Evolutionary conservation across 2,113 vertebrate genomes (phyloP), one percentile per base, ranked within the genome.

Genomic region (Rhombomys opimus): DNA sequence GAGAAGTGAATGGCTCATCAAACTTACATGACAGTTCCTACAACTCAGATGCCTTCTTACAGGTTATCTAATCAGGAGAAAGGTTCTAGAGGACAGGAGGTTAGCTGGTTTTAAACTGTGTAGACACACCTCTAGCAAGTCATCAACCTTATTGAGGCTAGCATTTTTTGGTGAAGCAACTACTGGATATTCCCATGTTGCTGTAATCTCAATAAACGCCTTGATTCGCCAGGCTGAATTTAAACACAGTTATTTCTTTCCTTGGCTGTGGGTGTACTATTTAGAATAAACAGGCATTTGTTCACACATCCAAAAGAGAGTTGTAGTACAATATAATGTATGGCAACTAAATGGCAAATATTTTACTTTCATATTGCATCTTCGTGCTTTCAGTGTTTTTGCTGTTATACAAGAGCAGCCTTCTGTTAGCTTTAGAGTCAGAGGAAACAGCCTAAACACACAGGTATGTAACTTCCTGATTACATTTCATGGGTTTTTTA

Each of bases 21-120:
- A 2, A 61, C 10, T 0, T 8, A 46, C 7, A 76, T 15, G 13
- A 0, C 15, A 50, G 35, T 23, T 93, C 23, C 2, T 41, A 0
- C 30, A 25, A 63, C 13, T 27, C 12, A 65, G 7, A 63, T 41
- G 7, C 10, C 1, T 20, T 20, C 4, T 22, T 50, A 13, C 27
- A 50, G 2, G 17, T 22, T 86, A 50, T 50, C 9, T 63, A 63
- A 27, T 41, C 59, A 30, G 12, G 14, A 41, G 41, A 25, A 1
- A 1, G 23, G 41, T 63, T 63, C 7, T 63, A 63, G n/a, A 65
- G 14, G 14, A 41, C 14, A 25, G 57, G 22, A n/a, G 23, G 12
- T 20, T 50, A 50, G 32, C 12, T 72, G 50, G 27, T 54, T 54
- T 13, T 15, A 54, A 52, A n/a, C 12, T n/a, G 11, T 52, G 10